Percentiles rank a stretch among this genome's conserved stretches.
Conservation (phyloP, 2,888 invertebrate species). For the Hirtodrosophila alboralis region DNA sequence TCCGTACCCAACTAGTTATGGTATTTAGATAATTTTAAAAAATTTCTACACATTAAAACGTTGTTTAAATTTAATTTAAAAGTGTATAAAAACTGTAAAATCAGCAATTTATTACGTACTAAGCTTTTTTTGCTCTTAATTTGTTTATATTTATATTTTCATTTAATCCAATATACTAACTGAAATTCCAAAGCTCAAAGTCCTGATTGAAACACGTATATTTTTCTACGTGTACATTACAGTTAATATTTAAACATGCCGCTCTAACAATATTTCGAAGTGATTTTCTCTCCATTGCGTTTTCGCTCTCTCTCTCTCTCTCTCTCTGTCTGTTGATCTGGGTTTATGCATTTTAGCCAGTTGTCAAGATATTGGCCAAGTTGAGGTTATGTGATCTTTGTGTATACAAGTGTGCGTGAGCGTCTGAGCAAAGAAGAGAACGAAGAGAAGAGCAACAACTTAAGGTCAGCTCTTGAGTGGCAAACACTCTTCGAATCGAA, state of each 20-base stretch:
- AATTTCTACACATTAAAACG: no score
- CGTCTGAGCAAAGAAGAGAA: slow-evolving; percentile 11
- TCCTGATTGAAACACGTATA: background rate
- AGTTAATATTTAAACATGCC: slow-evolving; percentile 2
- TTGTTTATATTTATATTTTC: background rate
- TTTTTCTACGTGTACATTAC: background rate
- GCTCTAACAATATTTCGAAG: background rate
- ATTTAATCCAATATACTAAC: no score
- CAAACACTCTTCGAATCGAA: background rate
- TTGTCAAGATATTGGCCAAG: slow-evolving; percentile 23
- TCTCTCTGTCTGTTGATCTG: background rate
- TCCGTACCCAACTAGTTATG: no score
- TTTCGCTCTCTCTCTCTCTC: background rate
- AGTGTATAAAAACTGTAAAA: no score
- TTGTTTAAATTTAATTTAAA: no score
- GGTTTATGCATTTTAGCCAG: background rate
- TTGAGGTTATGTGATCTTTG: slow-evolving; percentile 60
- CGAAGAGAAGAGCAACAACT: background rate
- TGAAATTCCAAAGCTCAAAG: no score
- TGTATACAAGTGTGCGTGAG: slow-evolving; percentile 14
- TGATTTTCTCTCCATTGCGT: background rate
- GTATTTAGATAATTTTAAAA: no score
- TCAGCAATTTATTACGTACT: no score
- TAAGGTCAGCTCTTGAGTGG: slow-evolving; percentile 12
- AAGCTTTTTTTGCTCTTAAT: no score